Conservation (phyloP, 1,140 invertebrate genomes). For the Drosophila lacteicornis region DNA sequence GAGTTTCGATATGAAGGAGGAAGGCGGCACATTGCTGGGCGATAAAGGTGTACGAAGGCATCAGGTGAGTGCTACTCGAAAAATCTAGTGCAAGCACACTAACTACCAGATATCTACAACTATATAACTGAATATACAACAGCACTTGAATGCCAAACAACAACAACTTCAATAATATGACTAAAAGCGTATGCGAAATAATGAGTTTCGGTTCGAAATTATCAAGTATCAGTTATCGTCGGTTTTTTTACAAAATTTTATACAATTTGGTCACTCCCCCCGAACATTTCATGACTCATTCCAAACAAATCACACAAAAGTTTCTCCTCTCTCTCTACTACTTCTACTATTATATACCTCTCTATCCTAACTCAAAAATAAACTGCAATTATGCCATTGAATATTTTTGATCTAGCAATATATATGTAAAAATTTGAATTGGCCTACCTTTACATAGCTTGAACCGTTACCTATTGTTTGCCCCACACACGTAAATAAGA, state of each 20-base stretch:
- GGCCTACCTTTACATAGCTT: constrained; percentile 36
- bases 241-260: constrained; percentile 30
- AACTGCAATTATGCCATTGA: constrained; percentile 41
- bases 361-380: constrained; percentile 35
- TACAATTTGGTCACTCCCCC: constrained; percentile 63
- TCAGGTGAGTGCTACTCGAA: constrained; percentile 81
- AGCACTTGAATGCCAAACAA: constrained; percentile 75
- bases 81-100: constrained; percentile 58
- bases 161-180: constrained; percentile 32
- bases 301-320: constrained; percentile 50
- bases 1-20: constrained; percentile 94
- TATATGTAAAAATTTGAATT: constrained; percentile 43
- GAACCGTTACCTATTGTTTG: constrained; percentile 56
- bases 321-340: constrained; percentile 23
- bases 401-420: constrained; percentile 38
- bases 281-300: constrained; percentile 43
- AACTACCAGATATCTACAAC: constrained; percentile 43
- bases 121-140: constrained; percentile 46
- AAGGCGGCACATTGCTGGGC: constrained; percentile 89
- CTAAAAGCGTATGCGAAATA: constrained; percentile 37
- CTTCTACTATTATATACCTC: constrained; percentile 11
- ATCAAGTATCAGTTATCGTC: constrained; percentile 29
- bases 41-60: constrained; percentile 86
- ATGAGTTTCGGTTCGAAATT: constrained; percentile 33
- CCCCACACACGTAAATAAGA: constrained; percentile 32